Evolutionary conservation across 2,113 vertebrate genomes (phyloP).

Genomic region (Lampris megalopsis): DNA sequence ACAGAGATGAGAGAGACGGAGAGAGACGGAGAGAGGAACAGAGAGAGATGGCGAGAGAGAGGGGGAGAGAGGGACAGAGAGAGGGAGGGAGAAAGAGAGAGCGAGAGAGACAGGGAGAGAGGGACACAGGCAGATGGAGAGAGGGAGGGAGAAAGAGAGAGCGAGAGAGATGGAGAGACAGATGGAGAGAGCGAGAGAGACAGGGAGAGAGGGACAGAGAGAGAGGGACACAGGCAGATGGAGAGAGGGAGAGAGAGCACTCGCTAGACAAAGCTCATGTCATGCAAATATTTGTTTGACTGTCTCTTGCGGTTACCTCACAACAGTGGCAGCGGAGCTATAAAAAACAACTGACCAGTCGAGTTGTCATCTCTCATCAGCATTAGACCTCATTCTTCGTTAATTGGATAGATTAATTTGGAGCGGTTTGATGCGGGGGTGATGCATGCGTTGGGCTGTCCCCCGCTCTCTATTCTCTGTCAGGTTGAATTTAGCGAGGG

Average conservation of each 20-base stretch:
- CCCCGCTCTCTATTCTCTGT: constrained; percentile 95
- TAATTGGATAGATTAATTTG: constrained; percentile 97
- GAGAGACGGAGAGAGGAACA: constrained; percentile 5
- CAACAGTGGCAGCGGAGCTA: constrained; percentile 53
- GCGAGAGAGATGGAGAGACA: not conserved
- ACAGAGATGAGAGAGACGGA: not conserved
- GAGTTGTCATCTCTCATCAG: constrained; percentile 84
- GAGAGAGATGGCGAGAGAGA: constrained; percentile 1
- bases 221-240: not conserved
- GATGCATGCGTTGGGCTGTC: constrained; percentile 91
- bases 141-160: constrained; percentile 14
- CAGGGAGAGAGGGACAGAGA: constrained; percentile 15
- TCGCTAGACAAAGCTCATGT: constrained; percentile 41
- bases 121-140: not conserved
- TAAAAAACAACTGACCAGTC: constrained; percentile 84
- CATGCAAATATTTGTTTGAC: constrained; percentile 75
- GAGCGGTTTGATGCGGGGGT: constrained; percentile 92
- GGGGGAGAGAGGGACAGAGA: not conserved
- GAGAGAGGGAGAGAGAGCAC: constrained; percentile 6
- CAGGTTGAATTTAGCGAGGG: constrained; percentile 96
- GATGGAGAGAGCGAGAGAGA: no score
- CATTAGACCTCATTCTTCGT: constrained; percentile 92
- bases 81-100: constrained; percentile 8
- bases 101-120: constrained; percentile 18
- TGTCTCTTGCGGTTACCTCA: constrained; percentile 76